Conservation (phyloP, 2,113 vertebrate species). For the Lichenostomus cassidix region DNA sequence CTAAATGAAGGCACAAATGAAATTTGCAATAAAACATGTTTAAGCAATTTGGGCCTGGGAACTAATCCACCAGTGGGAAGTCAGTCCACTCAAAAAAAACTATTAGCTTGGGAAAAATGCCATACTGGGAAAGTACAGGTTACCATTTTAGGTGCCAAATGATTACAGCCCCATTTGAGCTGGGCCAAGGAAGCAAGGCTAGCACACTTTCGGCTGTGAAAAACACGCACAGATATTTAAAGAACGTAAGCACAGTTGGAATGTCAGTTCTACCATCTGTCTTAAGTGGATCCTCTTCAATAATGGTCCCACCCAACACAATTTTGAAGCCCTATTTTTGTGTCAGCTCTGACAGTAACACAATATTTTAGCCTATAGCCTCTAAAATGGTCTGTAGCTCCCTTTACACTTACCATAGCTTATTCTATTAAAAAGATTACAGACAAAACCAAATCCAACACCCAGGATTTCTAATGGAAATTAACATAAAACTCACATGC, state of each 20-base stretch:
- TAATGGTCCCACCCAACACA: neutral
- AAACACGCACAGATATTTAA: neutral
- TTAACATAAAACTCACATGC: neutral
- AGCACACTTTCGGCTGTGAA: neutral
- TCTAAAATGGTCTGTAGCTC: neutral
- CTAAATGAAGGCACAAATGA: neutral
- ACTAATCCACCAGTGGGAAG: neutral
- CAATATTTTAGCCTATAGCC: neutral
- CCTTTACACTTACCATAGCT: neutral
- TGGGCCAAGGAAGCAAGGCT: neutral
- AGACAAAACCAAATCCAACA: neutral
- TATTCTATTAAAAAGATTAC: neutral
- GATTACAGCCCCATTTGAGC: neutral
- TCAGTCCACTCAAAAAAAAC: neutral
- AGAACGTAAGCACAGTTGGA: neutral
- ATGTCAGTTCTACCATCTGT: neutral
- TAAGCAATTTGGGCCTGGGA: neutral
- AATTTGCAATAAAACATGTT: neutral
- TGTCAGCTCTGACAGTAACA: neutral
- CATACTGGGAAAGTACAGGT: neutral
- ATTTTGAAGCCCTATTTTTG: neutral
- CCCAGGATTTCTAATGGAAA: neutral
- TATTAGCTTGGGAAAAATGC: neutral
- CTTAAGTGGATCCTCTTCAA: neutral
- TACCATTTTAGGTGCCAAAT: slow-evolving; percentile 7